A percentile compares a stretch with the other conserved stretches of the same genome.
Conservation (phyloP, 2,797 vertebrate genomes). For the Thripadectes ignobilis region DNA sequence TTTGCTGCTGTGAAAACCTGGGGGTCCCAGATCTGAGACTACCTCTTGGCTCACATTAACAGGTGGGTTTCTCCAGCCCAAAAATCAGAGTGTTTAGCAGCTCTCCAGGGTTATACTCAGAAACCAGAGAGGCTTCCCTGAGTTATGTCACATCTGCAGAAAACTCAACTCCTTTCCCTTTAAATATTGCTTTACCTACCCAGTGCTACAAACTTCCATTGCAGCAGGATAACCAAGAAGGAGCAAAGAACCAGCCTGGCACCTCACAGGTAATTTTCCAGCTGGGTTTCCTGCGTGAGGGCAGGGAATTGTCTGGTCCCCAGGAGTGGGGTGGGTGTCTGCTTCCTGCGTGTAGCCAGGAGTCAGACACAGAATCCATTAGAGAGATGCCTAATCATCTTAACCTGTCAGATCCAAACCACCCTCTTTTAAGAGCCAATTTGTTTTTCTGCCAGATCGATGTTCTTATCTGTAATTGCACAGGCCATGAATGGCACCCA, state of each 20-base stretch:
- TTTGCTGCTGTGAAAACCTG: background rate
- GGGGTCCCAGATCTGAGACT: background rate
- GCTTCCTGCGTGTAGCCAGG: conserved; percentile 7
- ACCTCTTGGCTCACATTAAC: background rate
- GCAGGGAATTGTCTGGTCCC: background rate
- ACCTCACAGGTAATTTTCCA: background rate
- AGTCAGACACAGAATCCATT: conserved; percentile 54
- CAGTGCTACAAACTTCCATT: background rate
- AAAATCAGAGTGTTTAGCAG: background rate
- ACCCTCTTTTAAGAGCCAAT: conserved; percentile 73
- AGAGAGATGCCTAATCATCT: conserved; percentile 65
- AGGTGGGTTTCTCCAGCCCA: background rate
- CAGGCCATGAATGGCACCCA: conserved; percentile 61
- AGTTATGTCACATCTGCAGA: background rate
- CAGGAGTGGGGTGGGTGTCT: background rate
- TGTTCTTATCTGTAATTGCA: conserved; percentile 74
- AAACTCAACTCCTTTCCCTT: background rate
- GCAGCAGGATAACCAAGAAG: background rate
- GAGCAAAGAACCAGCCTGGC: background rate
- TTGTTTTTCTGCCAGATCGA: conserved; percentile 76
- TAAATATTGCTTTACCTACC: background rate
- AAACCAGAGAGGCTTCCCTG: background rate
- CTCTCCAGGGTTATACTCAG: background rate
- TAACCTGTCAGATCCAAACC: conserved; percentile 70
- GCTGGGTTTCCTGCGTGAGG: background rate